phyloP scores from a whole-genome alignment of 2,113 vertebrate species.

The Chionis minor region DNA sequence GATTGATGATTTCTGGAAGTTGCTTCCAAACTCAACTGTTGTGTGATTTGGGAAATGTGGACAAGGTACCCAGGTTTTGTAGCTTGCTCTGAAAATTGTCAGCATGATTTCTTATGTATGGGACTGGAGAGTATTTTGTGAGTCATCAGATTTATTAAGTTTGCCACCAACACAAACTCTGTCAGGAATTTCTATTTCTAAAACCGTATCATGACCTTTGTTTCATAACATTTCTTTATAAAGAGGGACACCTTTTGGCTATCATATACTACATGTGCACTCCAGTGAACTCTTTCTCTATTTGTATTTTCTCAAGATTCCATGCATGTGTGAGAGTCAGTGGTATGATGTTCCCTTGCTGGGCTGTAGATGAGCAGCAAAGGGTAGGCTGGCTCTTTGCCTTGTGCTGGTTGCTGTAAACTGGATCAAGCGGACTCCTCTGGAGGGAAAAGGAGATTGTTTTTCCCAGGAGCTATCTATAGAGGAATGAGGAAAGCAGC shows the following conservation, averaged over 20 bases:
- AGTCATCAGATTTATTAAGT: neutral
- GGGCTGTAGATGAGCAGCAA: neutral
- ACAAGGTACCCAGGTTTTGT: neutral
- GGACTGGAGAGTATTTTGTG: neutral
- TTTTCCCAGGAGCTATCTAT: neutral
- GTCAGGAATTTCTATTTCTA: neutral
- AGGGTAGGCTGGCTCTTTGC: neutral
- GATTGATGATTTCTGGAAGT: neutral
- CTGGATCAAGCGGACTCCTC: neutral
- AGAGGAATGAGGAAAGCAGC: neutral
- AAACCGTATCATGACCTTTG: neutral
- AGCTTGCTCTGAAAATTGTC: neutral
- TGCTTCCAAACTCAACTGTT: neutral
- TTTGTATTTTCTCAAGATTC: neutral
- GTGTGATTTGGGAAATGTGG: neutral
- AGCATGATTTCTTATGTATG: neutral
- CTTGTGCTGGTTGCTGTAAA: neutral
- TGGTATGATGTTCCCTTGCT: neutral
- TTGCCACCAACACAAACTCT: neutral
- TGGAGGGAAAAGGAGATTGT: neutral
- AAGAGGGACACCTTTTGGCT: neutral
- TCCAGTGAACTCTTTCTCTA: neutral
- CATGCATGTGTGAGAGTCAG: fast-evolving
- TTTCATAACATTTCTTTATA: neutral
- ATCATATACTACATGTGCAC: neutral